Percentiles rank a stretch among this genome's conserved stretches.
Evolutionary conservation across 2,888 invertebrate genomes (phyloP).

Genomic region (Drosophila kuntzei): DNA sequence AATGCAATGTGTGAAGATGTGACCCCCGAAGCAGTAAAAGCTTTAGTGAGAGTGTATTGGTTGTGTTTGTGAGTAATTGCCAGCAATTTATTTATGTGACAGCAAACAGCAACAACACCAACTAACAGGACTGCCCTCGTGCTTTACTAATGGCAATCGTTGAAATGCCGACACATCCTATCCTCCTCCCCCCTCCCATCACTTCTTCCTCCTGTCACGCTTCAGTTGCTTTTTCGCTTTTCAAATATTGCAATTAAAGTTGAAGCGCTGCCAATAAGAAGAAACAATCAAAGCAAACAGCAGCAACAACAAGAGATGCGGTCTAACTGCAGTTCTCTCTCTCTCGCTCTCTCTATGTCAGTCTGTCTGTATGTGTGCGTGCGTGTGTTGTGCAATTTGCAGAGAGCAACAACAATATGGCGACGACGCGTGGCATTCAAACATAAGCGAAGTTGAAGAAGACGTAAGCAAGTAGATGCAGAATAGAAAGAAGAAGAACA

Average conservation of each 20-base stretch:
- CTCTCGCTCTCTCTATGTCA: not conserved
- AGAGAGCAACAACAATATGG: constrained; percentile 27
- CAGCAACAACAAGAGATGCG: constrained; percentile 13
- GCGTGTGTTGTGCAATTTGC: constrained; percentile 46
- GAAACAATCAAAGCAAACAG: constrained; percentile 30
- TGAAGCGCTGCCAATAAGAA: constrained; percentile 63
- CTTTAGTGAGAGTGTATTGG: constrained; percentile 14
- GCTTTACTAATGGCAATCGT: constrained; percentile 15
- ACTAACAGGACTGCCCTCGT: constrained; percentile 6
- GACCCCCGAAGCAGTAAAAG: constrained; percentile 14
- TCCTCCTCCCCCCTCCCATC: not conserved
- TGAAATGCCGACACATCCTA: constrained; percentile 15
- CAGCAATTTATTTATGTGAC: constrained; percentile 51
- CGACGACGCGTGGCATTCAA: constrained; percentile 48
- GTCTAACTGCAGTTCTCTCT: constrained; percentile 37
- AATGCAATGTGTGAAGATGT: constrained; percentile 19
- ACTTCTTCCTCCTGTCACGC: not conserved
- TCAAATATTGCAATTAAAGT: constrained; percentile 30
- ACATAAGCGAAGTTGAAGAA: constrained; percentile 32
- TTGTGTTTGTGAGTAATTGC: constrained; percentile 32
- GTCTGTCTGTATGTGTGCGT: constrained; percentile 14
- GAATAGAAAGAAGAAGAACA: constrained; percentile 3
- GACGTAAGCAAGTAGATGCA: not conserved
- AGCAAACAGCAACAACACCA: constrained; percentile 21
- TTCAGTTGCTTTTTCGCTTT: constrained; percentile 12